Conservation (phyloP, 2,113 vertebrate species). For the Mesocricetus auratus region DNA sequence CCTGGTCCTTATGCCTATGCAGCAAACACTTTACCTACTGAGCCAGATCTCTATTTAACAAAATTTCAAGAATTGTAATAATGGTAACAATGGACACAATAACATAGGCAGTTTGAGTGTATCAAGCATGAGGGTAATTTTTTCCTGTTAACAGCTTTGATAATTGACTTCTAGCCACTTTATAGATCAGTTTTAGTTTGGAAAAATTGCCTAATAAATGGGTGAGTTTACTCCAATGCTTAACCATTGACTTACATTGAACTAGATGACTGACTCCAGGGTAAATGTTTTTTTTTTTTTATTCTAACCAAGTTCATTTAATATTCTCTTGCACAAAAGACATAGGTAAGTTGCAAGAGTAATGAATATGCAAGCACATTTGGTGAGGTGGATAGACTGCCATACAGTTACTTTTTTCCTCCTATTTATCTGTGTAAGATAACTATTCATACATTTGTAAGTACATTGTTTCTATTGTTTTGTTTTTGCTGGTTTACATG, state of each 20-base stretch:
- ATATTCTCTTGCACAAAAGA: background rate
- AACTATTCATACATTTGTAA: background rate
- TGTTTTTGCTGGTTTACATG: background rate
- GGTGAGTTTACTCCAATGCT: background rate
- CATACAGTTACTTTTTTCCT: background rate
- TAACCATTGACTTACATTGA: background rate
- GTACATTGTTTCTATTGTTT: background rate
- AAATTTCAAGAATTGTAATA: background rate
- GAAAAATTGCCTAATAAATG: background rate
- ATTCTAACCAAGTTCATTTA: background rate
- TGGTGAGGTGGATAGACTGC: background rate
- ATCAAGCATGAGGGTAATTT: background rate
- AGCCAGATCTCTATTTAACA: too few species aligned
- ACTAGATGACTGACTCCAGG: accelerated
- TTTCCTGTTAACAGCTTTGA: background rate
- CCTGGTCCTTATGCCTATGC: background rate
- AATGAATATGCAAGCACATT: background rate
- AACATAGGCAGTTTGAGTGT: background rate
- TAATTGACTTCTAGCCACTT: background rate
- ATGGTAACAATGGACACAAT: background rate
- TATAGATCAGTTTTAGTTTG: background rate
- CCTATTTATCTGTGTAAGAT: background rate
- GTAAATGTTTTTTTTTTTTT: background rate
- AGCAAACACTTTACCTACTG: background rate
- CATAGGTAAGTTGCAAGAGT: background rate